Evolutionary conservation across 1,140 invertebrate species (phyloP).

Genomic region (Pissodes strobi): DNA sequence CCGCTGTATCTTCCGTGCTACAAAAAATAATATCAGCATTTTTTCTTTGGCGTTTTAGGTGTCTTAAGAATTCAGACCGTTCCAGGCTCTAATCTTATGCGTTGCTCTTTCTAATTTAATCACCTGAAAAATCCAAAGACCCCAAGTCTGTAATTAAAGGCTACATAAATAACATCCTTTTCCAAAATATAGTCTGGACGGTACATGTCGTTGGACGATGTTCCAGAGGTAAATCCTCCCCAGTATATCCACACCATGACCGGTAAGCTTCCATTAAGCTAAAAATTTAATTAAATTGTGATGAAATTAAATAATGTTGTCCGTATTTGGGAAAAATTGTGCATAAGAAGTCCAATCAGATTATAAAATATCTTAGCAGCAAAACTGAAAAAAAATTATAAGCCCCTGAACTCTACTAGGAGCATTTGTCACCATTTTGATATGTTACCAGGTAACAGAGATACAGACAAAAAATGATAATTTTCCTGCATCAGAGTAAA

Average conservation of each 20-base stretch:
- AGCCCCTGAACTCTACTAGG: too few relatives aligned
- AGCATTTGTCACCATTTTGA: too few relatives aligned
- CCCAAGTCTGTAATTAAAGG: conserved; percentile 72
- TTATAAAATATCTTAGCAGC: too few relatives aligned
- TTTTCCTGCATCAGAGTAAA: too few relatives aligned
- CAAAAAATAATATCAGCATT: neutral
- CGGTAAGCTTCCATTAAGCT: conserved; percentile 51
- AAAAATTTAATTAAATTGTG: too few relatives aligned
- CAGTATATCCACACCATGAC: conserved; percentile 83
- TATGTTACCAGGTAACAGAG: too few relatives aligned
- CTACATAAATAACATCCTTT: conserved; percentile 70
- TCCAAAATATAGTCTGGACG: conserved; percentile 69
- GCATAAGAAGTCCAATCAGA: too few relatives aligned
- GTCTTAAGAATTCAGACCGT: neutral
- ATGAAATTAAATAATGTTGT: too few relatives aligned
- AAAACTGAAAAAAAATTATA: too few relatives aligned
- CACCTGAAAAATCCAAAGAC: conserved; percentile 59
- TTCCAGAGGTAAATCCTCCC: conserved; percentile 68
- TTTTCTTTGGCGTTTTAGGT: neutral
- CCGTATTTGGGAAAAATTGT: too few relatives aligned
- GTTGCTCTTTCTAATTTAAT: neutral
- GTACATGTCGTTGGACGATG: conserved; percentile 62
- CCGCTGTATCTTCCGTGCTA: conserved; percentile 33
- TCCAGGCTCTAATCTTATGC: neutral
- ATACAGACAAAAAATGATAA: too few relatives aligned